Base-by-base conservation (phyloP, 2,888 invertebrate species). In the Nemotelus nigrinus region DNA sequence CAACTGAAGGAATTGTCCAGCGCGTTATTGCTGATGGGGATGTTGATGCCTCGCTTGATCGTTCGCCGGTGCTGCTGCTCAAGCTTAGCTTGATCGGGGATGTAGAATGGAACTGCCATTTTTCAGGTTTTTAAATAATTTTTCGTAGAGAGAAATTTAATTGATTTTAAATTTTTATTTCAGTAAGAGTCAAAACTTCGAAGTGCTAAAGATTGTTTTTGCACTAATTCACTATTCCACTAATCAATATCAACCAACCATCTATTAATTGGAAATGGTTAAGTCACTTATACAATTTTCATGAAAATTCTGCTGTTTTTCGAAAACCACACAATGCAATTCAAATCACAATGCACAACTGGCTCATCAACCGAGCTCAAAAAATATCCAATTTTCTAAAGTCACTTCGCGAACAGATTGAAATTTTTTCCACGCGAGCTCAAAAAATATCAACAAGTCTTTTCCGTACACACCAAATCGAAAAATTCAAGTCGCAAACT, bases 31-130 rank as follows among this genome's bases (percentile, higher is more conserved):
- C 63, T 63, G 60, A 68, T 78, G 4, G 79, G 79, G 39, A 79
- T 79, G 50, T 72, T 79, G 45, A 79, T 63, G 44, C 77, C 77
- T 41, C 70, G 74, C 44, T 48, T 60, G 3, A 39, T 48, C 3
- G 74, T 60, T 3, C 39, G 50, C 41, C 58, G 75, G 43, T 79
- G 68, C 53, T 78, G 68, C 47, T 76, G 70, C 41, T 58, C 44
- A 10, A 78, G 50, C 53, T 79, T 78, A 10, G 64, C 75, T 65
- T 79, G 79, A 50, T 78, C 79, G 63, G 79, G 79, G 71, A 79
- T 78, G 70, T 77, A 78, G 71, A 79, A 79, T 70, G 79, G 79
- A 65, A 79, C 78, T 78, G 79, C 79, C 79, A 79, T 79, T 63
- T 55, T 71, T 45, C 39, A 58, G 47, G 50, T 43, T 65, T 7